Evolutionary conservation across 2,797 vertebrate genomes (phyloP).

Genomic region (Enoplosus armatus): DNA sequence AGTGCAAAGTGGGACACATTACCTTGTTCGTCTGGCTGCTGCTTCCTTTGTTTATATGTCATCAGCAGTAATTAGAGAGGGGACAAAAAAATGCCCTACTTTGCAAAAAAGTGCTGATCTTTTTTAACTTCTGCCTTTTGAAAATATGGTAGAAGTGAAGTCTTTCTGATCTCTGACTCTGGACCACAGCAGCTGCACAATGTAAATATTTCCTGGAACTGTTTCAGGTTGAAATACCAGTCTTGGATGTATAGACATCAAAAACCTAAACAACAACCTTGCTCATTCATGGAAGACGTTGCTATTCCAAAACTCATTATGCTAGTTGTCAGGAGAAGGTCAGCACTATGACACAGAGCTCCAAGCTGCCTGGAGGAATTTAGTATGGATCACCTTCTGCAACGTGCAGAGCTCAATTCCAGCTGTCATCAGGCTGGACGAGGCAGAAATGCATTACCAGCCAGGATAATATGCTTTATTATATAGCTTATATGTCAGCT

Average conservation of each 20-base stretch:
- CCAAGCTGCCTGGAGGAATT: slow-evolving; percentile 78
- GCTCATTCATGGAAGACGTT: slow-evolving; percentile 66
- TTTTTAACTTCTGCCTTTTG: background rate
- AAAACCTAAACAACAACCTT: slow-evolving; percentile 58
- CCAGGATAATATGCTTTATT: slow-evolving; percentile 83
- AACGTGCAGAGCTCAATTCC: slow-evolving; percentile 76
- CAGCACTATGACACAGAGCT: slow-evolving; percentile 73
- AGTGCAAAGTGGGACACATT: slow-evolving; percentile 34
- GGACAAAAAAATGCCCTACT: background rate
- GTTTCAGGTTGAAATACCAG: slow-evolving; percentile 19
- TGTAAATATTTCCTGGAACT: slow-evolving; percentile 5
- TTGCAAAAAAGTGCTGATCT: slow-evolving; percentile 5
- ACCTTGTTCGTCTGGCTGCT: slow-evolving; percentile 3
- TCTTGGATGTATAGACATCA: slow-evolving; percentile 40
- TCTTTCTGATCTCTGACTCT: slow-evolving; percentile 1
- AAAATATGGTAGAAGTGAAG: background rate
- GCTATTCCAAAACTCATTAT: slow-evolving; percentile 79
- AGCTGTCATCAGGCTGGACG: slow-evolving; percentile 79
- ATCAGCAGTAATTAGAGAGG: slow-evolving; percentile 1
- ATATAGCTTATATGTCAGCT: slow-evolving; percentile 79
- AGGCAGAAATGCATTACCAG: slow-evolving; percentile 81
- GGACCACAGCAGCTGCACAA: slow-evolving; percentile 2
- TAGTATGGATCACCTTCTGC: slow-evolving; percentile 79
- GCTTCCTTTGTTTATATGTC: slow-evolving; percentile 26
- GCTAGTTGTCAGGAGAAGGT: slow-evolving; percentile 80